Conservation (phyloP, 2,888 invertebrate genomes). For the Troides oblongomaculatus region DNA sequence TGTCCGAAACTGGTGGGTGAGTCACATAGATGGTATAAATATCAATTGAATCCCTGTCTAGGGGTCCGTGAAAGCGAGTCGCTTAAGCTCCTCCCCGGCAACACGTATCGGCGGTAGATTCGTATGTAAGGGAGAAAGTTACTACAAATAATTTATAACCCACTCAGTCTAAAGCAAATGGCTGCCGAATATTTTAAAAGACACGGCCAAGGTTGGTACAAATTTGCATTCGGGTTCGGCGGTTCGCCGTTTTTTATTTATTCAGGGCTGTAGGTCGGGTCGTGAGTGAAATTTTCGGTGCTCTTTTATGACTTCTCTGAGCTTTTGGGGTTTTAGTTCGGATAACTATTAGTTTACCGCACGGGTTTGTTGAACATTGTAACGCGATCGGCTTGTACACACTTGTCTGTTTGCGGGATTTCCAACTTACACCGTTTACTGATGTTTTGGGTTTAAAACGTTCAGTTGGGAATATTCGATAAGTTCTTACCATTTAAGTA, state of each 20-base stretch:
- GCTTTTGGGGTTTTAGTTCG: conserved; percentile 7
- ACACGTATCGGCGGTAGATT: conserved; percentile 26
- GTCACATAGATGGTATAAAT: conserved; percentile 28
- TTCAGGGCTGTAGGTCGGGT: conserved; percentile 23
- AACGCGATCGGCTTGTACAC: not conserved
- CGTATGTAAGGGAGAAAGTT: conserved; percentile 24
- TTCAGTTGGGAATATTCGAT: not conserved
- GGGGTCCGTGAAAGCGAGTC: conserved; percentile 16
- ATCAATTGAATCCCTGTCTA: conserved; percentile 28
- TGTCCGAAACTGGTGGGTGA: not conserved
- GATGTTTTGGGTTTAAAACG: not conserved
- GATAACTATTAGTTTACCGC: conserved; percentile 11
- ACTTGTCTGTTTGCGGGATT: not conserved
- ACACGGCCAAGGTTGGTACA: conserved; percentile 29
- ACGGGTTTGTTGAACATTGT: conserved; percentile 12
- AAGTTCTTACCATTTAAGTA: too few relatives aligned
- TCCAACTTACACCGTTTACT: not conserved
- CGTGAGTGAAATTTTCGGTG: conserved; percentile 29
- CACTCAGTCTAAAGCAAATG: conserved; percentile 26
- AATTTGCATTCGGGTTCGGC: conserved; percentile 28
- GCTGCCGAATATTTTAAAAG: conserved; percentile 30
- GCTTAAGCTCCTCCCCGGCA: not conserved
- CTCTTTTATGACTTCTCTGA: conserved; percentile 24
- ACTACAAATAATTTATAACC: conserved; percentile 29
- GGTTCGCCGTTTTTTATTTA: conserved; percentile 21